Evolutionary conservation across 35 echinoderm and acorn worm species (phyloP), one percentile per base, ranked within the genome.

Genomic region (Hemicentrotus pulcherrimus): DNA sequence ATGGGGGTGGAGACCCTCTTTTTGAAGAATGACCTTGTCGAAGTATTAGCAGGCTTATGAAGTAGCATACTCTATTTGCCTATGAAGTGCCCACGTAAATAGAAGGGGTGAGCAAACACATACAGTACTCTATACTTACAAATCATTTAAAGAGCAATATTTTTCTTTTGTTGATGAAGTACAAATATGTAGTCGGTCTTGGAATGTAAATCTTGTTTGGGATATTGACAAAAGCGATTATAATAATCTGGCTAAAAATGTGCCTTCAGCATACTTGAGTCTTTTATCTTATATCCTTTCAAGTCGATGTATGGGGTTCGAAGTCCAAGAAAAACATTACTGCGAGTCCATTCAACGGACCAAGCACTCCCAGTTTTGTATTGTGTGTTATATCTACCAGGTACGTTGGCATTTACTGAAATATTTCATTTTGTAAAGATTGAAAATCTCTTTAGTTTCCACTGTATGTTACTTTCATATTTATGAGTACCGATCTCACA

Each of bases 151-250:
- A 78, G 5, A 18, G 65, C 22, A 78, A 78, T 78, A 78, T 78
- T 78, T 78, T n/a, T 16, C 65, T 28, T 78, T 78, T 78, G 65
- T 78, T 78, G 65, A 78, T 18, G 35, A 30, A 78, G 24, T 78
- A 41, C 65, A 78, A 78, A 78, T 78, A 78, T 78, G 19, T 15
- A 22, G 65, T 78, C 19, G 65, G 65, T 78, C 65, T 78, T 28
- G 65, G 65, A 78, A 78, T 78, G 65, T 78, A 78, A 78, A 78
- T 78, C 65, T 78, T 78, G 65, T 78, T 78, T 78, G 24, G 65
- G 65, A 78, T 78, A 78, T 78, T 78, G 65, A 78, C 65, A 28
- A 28, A 78, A 78, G 65, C 19, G 65, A 78, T 78, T 78, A 78
- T 78, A 78, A 78, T 22, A 78, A 78, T 78, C 65, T 78, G 65